Percentiles rank a stretch among this genome's conserved stretches.
Evolutionary conservation across 2,113 vertebrate species (phyloP).

Genomic region (Pterophyllum scalare): DNA sequence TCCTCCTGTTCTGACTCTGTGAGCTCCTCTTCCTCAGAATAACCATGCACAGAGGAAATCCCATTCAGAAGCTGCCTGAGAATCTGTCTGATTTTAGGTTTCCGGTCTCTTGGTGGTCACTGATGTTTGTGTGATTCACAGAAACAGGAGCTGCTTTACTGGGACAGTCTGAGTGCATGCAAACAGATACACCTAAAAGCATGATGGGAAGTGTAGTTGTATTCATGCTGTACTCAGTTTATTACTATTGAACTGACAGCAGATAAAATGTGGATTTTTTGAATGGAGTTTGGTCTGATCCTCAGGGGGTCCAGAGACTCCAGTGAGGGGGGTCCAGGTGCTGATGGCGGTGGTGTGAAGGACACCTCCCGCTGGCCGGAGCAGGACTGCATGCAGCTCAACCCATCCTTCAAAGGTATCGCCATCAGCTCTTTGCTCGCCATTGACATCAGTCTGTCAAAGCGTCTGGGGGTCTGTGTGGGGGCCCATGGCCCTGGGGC

Average conservation of each 20-base stretch:
- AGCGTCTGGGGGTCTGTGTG: conserved; percentile 88
- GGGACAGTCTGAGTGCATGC: background rate
- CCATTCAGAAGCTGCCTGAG: background rate
- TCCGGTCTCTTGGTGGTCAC: background rate
- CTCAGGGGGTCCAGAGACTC: conserved; percentile 49
- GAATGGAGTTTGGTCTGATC: background rate
- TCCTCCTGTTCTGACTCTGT: background rate
- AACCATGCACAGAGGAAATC: background rate
- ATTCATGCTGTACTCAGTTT: background rate
- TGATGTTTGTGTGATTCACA: too few relatives aligned
- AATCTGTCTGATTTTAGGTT: background rate
- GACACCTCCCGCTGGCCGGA: conserved; percentile 87
- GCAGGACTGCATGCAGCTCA: conserved; percentile 96
- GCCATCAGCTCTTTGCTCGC: conserved; percentile 92
- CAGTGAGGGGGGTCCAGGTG: conserved; percentile 24
- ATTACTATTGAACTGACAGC: background rate
- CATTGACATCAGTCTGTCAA: conserved; percentile 94
- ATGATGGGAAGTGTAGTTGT: background rate
- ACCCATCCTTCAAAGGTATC: conserved; percentile 91
- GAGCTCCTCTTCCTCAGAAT: background rate
- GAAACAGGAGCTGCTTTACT: background rate
- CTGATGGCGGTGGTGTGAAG: conserved; percentile 80
- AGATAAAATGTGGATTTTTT: background rate
- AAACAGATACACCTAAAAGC: background rate
- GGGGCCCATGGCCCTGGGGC: conserved; percentile 84